Evolutionary conservation across 1,140 invertebrate genomes (phyloP).

Genomic region (Bombus vancouverensis): DNA sequence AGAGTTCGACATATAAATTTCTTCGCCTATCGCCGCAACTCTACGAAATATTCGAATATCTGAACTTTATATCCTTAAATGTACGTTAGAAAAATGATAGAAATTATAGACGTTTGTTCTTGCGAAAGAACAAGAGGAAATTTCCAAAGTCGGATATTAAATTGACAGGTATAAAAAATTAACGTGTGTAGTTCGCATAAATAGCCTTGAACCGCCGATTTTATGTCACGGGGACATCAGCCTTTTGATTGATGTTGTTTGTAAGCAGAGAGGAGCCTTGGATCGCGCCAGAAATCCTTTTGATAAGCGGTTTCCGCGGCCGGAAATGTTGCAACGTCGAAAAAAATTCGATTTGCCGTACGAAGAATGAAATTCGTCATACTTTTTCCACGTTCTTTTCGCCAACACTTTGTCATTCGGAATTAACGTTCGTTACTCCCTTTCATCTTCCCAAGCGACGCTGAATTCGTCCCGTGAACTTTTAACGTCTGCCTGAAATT

Average conservation of each 20-base stretch:
- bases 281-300: neutral
- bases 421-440: conserved; percentile 5
- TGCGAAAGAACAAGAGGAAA: no score
- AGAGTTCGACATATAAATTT: no score
- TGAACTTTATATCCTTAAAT: no score
- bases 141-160: neutral
- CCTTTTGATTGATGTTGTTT: neutral
- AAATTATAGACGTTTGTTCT: no score
- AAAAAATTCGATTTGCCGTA: neutral
- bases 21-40: no score
- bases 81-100: no score
- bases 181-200: neutral
- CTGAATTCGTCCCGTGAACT: neutral
- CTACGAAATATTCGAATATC: no score
- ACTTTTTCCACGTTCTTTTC: neutral
- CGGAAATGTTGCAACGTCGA: conserved; percentile 11
- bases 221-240: neutral
- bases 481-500: conserved; percentile 9
- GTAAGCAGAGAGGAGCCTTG: neutral
- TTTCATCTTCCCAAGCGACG: neutral
- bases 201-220: neutral
- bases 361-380: neutral
- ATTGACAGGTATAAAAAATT: neutral
- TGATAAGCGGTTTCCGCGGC: neutral
- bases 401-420: neutral